Conservation (phyloP, 2,888 invertebrate genomes). For the Neocrepidodera transversa region DNA sequence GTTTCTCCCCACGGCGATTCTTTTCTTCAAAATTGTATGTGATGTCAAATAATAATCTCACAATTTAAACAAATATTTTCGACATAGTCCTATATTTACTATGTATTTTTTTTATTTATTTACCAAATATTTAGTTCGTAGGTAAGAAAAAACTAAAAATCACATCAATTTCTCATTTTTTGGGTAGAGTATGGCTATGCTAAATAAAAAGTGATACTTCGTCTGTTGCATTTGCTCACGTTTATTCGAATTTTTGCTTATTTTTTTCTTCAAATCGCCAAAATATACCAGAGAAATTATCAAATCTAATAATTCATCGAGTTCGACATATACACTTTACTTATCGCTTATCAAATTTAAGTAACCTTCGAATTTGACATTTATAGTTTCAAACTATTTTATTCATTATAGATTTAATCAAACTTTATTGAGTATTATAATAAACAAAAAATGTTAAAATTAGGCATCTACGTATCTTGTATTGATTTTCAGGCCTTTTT, state of each 20-base stretch:
- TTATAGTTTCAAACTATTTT: no score
- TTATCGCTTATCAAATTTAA: no score
- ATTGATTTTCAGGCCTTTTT: no score
- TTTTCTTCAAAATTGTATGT: conserved; percentile 61
- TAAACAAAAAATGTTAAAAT: no score
- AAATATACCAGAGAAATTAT: not conserved
- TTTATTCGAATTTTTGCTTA: conserved; percentile 36
- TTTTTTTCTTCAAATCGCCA: conserved; percentile 32
- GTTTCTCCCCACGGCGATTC: conserved; percentile 43
- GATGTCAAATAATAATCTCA: conserved; percentile 62
- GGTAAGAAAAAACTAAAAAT: conserved; percentile 36
- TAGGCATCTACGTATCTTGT: no score
- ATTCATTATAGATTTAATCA: no score
- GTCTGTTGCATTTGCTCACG: conserved; percentile 53
- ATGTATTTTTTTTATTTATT: conserved; percentile 52
- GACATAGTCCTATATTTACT: conserved; percentile 49
- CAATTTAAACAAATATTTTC: conserved; percentile 53
- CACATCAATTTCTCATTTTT: conserved; percentile 40
- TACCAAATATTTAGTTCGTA: conserved; percentile 54
- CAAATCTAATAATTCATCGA: no score
- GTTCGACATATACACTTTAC: no score
- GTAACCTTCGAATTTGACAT: no score
- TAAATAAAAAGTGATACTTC: conserved; percentile 45
- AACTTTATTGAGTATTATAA: no score
- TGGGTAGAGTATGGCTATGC: conserved; percentile 43